phyloP scores from a whole-genome alignment of 1,140 invertebrate species.

The Trichonephila clavipes region DNA sequence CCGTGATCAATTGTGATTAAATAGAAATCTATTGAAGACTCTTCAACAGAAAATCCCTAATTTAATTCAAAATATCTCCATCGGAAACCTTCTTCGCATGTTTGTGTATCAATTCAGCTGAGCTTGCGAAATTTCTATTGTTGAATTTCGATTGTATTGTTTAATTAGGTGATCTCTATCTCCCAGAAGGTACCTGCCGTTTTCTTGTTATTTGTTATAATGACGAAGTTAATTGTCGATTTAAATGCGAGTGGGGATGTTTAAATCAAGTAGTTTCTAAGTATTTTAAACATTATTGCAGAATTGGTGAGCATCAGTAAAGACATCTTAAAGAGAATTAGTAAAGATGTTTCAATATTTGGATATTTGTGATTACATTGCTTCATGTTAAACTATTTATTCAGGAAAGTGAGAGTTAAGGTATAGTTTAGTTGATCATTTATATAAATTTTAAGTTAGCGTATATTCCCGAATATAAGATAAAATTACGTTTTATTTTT shows the following conservation, averaged over 20 bases:
- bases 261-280: not conserved
- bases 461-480: too few species aligned
- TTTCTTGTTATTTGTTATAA: not conserved
- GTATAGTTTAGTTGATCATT: too few species aligned
- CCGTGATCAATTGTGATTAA: constrained; percentile 19
- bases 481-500: too few species aligned
- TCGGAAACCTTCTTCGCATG: not conserved
- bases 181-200: not conserved
- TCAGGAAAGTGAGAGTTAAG: too few species aligned
- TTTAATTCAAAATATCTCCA: constrained; percentile 18
- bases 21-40: constrained; percentile 34
- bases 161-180: not conserved
- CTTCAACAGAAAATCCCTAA: not conserved
- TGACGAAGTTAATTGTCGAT: not conserved
- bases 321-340: too few species aligned
- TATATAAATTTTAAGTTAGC: too few species aligned
- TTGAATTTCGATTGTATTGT: constrained; percentile 1
- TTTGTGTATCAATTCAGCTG: not conserved
- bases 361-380: too few species aligned
- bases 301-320: too few species aligned
- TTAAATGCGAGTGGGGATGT: not conserved
- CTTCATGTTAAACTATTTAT: too few species aligned
- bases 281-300: too few species aligned
- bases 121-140: not conserved
- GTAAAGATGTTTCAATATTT: too few species aligned